Conservation (phyloP, 2,888 invertebrate species). For the Rambutsinella grinnellia region DNA sequence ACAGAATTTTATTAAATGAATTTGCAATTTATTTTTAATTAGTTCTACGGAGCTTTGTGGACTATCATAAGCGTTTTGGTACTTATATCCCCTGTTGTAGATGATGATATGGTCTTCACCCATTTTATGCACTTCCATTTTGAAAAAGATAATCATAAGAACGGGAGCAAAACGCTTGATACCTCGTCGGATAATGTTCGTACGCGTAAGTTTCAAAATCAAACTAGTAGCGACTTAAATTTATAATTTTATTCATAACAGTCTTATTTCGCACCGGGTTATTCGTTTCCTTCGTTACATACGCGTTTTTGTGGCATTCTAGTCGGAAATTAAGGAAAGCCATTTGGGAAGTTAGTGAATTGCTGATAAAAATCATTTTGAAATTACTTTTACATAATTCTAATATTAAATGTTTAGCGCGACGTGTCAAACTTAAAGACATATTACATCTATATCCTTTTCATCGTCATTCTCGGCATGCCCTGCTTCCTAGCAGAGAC, state of each 20-base stretch:
- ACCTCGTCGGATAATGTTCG: too few species aligned
- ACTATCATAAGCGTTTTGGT: neutral
- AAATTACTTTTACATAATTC: neutral
- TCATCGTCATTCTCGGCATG: neutral
- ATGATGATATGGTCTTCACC: too few species aligned
- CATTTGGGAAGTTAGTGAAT: constrained; percentile 2
- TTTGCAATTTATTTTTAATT: neutral
- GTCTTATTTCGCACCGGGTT: neutral
- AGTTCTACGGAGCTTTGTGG: neutral
- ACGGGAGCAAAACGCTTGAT: too few species aligned
- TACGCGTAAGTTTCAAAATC: neutral
- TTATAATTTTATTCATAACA: neutral
- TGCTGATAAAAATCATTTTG: neutral
- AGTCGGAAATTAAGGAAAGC: constrained; percentile 31
- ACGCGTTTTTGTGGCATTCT: neutral
- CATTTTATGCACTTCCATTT: neutral
- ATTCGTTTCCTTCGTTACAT: constrained; percentile 4
- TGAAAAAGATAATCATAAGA: too few species aligned
- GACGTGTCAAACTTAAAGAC: constrained; percentile 25
- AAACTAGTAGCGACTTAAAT: neutral
- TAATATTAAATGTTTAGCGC: neutral
- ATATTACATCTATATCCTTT: neutral
- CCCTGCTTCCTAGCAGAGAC: neutral
- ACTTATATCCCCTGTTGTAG: too few species aligned
- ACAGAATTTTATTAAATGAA: neutral